Conservation (phyloP, 2,888 invertebrate genomes). For the Orthonevra nobilis region DNA sequence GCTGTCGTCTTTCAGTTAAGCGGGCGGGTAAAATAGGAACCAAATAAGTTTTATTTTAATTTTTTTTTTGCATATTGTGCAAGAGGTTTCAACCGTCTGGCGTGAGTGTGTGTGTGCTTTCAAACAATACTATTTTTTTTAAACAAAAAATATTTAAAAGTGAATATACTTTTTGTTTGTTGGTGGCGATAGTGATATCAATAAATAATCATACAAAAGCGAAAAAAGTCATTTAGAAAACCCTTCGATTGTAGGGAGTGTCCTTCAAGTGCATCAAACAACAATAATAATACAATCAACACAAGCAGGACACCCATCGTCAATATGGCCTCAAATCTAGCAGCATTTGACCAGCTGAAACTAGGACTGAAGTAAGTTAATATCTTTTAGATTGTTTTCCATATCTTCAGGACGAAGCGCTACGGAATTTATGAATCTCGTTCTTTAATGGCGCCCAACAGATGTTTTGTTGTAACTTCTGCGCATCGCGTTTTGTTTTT, state of each 20-base stretch:
- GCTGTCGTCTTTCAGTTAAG: constrained; percentile 75
- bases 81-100: constrained; percentile 10
- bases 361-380: constrained; percentile 77
- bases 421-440: no score
- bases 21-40: constrained; percentile 72
- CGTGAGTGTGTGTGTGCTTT: constrained; percentile 15
- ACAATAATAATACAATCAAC: not conserved
- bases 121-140: no score
- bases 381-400: no score
- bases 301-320: not conserved
- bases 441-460: constrained; percentile 44
- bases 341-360: constrained; percentile 78
- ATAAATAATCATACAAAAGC: no score
- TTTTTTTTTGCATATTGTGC: constrained; percentile 18
- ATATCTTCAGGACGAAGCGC: no score
- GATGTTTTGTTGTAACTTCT: constrained; percentile 40
- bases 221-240: not conserved
- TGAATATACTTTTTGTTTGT: no score
- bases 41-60: not conserved
- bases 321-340: constrained; percentile 76
- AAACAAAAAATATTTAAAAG: not conserved
- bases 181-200: no score
- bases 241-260: not conserved
- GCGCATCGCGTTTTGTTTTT: constrained; percentile 11
- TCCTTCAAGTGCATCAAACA: not conserved